Base-by-base conservation (phyloP, 2,797 vertebrate genomes). In the Denticeps clupeoides region DNA sequence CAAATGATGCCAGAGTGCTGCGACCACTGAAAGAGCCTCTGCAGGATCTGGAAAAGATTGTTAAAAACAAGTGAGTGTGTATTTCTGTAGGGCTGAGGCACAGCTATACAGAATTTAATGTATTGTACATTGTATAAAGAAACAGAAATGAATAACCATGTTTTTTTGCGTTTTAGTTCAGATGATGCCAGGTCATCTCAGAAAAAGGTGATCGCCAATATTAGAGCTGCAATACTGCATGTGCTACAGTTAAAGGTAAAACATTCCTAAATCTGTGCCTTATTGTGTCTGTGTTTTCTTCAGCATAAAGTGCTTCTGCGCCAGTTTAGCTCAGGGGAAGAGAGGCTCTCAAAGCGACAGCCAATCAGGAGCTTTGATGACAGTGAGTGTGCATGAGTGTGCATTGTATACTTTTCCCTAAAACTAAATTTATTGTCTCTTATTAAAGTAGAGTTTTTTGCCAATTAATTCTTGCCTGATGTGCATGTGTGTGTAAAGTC, bases 41-140 rank as follows among this genome's bases (percentile, higher is more conserved):
- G 55, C 82, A 87, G 4, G 92, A 97, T 53, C 58, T 98, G 54
- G 94, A 97, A 75, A 96, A 88, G 72, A 79, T 85, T n/a, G 79
- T 93, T 63, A 94, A 93, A 67, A 84, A 90, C 64, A 85, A 90
- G 93, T 98, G 89, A n/a, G n/a, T n/a, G n/a, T n/a, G n/a, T n/a
- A n/a, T n/a, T n/a, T n/a, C n/a, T n/a, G n/a, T n/a, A n/a, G n/a
- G n/a, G n/a, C n/a, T n/a, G n/a, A n/a, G n/a, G n/a, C n/a, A n/a
- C n/a, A n/a, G 55, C 6, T 13, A 12, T 21, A 7, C 6, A 26
- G 25, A 5, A 23, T 12, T 11, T 21, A n/a, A 19, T 10, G 19
- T 19, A 8, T 10, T 4, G 3, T 23, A 4, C 19, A 23, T 4
- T 19, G 15, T 38, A 38, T 6, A 25, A 7, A 42, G 19, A 6